These are phyloP conservation scores for Ursus arctos DNA, from an alignment of 2,113 vertebrate genomes.

Conservation along the genomic window DNA sequence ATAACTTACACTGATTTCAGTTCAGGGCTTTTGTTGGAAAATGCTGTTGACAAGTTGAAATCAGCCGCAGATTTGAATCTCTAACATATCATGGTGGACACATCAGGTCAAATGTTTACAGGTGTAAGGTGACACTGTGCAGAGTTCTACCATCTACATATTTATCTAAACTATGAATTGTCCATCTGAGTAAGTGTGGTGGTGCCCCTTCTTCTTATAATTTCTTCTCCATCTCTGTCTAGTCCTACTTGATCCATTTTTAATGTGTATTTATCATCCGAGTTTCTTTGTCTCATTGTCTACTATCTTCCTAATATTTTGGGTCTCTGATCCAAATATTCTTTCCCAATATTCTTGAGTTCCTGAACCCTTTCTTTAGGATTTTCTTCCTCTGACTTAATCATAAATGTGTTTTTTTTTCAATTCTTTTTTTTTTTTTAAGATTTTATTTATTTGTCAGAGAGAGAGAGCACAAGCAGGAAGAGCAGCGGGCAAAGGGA, in stretches of 20 bases:
- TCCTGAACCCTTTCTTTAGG: neutral
- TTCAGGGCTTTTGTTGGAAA: neutral
- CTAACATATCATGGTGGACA: neutral
- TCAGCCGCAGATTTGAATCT: conserved; percentile 28
- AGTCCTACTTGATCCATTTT: neutral
- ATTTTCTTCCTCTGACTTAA: conserved; percentile 1
- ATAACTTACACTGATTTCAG: neutral
- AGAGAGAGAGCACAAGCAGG: no score
- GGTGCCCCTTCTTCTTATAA: neutral
- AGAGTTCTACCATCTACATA: neutral
- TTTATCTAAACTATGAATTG: neutral
- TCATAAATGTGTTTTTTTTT: neutral
- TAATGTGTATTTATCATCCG: neutral
- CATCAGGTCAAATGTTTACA: neutral
- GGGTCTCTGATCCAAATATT: neutral
- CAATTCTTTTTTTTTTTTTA: neutral
- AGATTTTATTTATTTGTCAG: neutral
- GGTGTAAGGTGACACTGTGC: neutral
- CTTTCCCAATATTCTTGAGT: neutral
- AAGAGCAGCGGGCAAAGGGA: no score
- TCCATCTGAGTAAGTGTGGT: neutral
- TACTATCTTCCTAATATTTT: neutral
- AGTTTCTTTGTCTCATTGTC: neutral
- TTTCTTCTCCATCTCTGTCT: neutral
- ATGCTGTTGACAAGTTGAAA: conserved; percentile 44